These are phyloP conservation scores for Mus caroli DNA, from an alignment of 2,797 vertebrate species.

Conservation along the genomic window DNA sequence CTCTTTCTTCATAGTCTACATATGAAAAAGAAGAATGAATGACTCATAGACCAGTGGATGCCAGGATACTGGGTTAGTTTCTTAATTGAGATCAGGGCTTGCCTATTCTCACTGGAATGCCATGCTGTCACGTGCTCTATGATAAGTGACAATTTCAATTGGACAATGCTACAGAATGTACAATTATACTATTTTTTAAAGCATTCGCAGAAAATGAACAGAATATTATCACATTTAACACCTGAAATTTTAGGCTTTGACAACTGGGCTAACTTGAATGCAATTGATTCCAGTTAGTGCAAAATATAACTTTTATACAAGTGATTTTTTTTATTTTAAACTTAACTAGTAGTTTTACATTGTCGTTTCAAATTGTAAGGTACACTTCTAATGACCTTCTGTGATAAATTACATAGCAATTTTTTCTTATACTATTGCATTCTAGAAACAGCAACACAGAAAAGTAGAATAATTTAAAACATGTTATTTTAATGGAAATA, in stretches of 20 bases:
- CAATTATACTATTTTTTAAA: slow-evolving; percentile 13
- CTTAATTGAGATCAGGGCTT: neutral
- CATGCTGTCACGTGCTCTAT: neutral
- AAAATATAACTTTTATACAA: slow-evolving; percentile 15
- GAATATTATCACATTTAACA: neutral
- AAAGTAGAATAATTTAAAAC: neutral
- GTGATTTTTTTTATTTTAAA: neutral
- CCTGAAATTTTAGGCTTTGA: neutral
- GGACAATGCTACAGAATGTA: neutral
- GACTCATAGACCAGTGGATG: neutral
- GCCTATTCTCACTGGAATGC: neutral
- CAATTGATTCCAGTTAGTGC: neutral
- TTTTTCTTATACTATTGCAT: neutral
- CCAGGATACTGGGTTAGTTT: neutral
- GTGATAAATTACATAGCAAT: neutral
- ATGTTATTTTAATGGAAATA: neutral
- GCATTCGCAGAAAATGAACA: neutral
- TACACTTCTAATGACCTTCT: slow-evolving; percentile 11
- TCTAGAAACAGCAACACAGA: neutral
- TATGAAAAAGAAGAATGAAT: neutral
- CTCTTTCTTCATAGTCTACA: neutral
- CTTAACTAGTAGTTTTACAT: neutral
- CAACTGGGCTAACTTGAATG: neutral
- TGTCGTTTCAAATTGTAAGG: neutral
- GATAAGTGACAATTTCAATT: neutral